Evolutionary conservation across 2,888 invertebrate genomes (phyloP), one percentile per base, ranked within the genome.

Genomic region (Aleiodes alternator): DNA sequence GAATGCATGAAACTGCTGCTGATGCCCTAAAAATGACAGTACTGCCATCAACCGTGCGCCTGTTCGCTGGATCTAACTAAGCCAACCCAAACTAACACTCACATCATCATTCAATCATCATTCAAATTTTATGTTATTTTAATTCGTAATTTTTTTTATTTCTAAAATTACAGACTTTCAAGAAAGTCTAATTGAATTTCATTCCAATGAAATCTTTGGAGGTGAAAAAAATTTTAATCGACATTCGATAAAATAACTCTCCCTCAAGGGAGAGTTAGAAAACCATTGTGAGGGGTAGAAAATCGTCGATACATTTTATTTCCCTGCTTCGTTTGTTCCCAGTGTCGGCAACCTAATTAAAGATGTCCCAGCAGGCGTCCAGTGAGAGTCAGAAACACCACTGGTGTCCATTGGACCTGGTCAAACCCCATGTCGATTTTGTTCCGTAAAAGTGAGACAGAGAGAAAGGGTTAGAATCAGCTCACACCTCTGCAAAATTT

Each of bases 1-100:
- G 82, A 92, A 91, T 73, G 92, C 91, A 91, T 97, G 96, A 91
- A 97, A 97, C 92, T 97, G 97, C 91, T 97, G 97, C 91, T 97
- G 97, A 92, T 97, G 97, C 92, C 97, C 97, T 97, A 95, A 92
- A 93, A 96, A 94, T 91, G 95, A 95, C 91, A 96, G 92, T 95
- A 96, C 96, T 96, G 90, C 88, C 86, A 89, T 89, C 89, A 89
- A 89, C 88, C 88, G 87, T 88, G 88, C 87, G 87, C 89, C 89
- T 89, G 93, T 90, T 93, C 88, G 84, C 91, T 91, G 92, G 92
- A 91, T 91, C 90, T 78, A 81, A 79, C 82, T 79, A 77, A 75
- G 72, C 69, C 71, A 71, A 34, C 29, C 31, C 59, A 29, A 55
- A 71, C 75, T 53, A 34, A 69, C 16, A 75, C 50, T n/a, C 48